A percentile compares a stretch with the other conserved stretches of the same genome.
These are phyloP conservation scores for Eudyptes chrysolophus DNA, from an alignment of 2,113 vertebrate genomes.

Conservation along the genomic window DNA sequence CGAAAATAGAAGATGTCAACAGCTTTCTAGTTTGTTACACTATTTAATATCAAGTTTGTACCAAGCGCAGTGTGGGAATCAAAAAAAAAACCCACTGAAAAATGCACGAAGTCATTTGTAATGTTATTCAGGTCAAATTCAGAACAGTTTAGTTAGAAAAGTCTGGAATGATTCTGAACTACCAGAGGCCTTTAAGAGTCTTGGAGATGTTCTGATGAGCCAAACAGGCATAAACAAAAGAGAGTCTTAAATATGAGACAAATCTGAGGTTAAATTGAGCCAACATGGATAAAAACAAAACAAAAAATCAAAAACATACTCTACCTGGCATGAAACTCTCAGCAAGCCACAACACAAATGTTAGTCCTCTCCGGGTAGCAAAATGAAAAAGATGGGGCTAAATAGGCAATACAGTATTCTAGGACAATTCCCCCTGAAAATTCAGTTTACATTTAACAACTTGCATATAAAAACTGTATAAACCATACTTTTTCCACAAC, in stretches of 20 bases:
- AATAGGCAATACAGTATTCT: background rate
- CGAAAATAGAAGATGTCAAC: constrained; percentile 6
- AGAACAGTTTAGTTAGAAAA: background rate
- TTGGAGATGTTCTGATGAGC: background rate
- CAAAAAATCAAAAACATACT: background rate
- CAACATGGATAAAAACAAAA: background rate
- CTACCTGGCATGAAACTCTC: background rate
- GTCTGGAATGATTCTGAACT: constrained; percentile 19
- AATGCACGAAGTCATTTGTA: background rate
- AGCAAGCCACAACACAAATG: background rate
- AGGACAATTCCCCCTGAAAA: background rate
- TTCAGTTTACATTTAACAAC: background rate
- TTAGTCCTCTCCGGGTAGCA: background rate
- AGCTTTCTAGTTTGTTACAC: background rate
- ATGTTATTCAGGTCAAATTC: background rate
- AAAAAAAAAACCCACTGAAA: background rate
- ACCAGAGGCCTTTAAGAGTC: background rate
- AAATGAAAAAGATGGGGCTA: background rate
- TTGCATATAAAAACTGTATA: background rate
- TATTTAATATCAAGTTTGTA: constrained; percentile 7
- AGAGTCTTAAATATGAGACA: background rate
- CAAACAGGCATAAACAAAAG: constrained; percentile 37
- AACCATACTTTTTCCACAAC: background rate
- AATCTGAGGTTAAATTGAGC: background rate
- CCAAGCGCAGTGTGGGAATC: background rate